These are phyloP conservation scores for Tenthredo amoena DNA, from an alignment of 2,888 invertebrate genomes.

Conservation along the genomic window DNA sequence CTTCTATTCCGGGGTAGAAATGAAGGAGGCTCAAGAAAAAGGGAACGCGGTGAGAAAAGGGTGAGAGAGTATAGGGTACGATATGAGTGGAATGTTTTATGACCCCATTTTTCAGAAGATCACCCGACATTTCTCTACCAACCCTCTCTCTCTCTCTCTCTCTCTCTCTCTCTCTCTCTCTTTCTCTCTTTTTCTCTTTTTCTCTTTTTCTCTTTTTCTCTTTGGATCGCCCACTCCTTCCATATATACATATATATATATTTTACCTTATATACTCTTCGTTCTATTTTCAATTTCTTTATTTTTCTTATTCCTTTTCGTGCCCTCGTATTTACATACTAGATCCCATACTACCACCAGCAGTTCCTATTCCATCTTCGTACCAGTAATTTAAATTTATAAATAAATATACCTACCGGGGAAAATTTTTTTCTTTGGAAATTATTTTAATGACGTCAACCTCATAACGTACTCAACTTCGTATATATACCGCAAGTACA, in stretches of 20 bases:
- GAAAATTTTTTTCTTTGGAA: neutral
- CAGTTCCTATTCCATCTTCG: neutral
- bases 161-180: constrained; percentile 35
- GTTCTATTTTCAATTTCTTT: constrained; percentile 43
- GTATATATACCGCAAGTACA: no score
- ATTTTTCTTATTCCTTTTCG: constrained; percentile 1
- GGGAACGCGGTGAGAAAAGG: constrained; percentile 26
- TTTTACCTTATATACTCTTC: neutral
- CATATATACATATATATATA: neutral
- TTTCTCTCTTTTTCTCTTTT: constrained; percentile 52
- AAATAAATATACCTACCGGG: neutral
- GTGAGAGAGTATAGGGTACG: constrained; percentile 62
- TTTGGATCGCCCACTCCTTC: constrained; percentile 40
- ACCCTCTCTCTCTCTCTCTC: constrained; percentile 39
- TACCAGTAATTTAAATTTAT: constrained; percentile 3
- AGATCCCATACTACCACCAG: neutral
- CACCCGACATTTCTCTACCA: constrained; percentile 64
- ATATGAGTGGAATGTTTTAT: constrained; percentile 72
- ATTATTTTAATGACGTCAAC: neutral
- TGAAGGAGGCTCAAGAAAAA: constrained; percentile 35
- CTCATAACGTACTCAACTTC: no score
- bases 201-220: constrained; percentile 51
- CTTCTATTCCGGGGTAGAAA: constrained; percentile 21
- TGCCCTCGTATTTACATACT: constrained; percentile 36
- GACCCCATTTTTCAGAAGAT: constrained; percentile 72